A percentile compares a stretch with the other conserved stretches of the same genome.
Evolutionary conservation across 2,113 vertebrate genomes (phyloP).

Genomic region (Ictalurus punctatus): DNA sequence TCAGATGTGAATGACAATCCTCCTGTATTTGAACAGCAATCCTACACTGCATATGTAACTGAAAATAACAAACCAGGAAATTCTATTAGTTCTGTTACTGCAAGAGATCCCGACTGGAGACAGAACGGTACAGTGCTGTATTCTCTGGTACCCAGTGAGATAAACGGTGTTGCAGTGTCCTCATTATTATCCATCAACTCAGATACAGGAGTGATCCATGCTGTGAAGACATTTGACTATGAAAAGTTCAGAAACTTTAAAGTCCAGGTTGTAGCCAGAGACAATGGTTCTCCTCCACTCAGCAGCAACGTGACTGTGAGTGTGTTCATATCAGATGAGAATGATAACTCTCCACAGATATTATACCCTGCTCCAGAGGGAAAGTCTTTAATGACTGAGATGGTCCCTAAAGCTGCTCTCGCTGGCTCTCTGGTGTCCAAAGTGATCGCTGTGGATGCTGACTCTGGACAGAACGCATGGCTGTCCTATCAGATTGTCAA

Average conservation of each 20-base stretch:
- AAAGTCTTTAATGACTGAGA: conserved; percentile 69
- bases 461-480: conserved; percentile 67
- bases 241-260: conserved; percentile 69
- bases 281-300: conserved; percentile 73
- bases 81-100: conserved; percentile 49
- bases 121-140: conserved; percentile 58
- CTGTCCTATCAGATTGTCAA: conserved; percentile 56
- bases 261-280: conserved; percentile 66
- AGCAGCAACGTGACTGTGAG: conserved; percentile 70
- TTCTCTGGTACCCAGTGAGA: conserved; percentile 50
- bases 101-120: conserved; percentile 57
- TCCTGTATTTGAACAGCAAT: conserved; percentile 49
- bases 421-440: conserved; percentile 72
- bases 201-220: conserved; percentile 73
- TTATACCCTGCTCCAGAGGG: conserved; percentile 50
- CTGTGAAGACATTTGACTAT: conserved; percentile 75
- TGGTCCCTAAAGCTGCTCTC: conserved; percentile 65
- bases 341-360: conserved; percentile 70
- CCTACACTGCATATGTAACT: conserved; percentile 47
- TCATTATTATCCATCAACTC: conserved; percentile 51
- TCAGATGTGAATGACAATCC: conserved; percentile 51
- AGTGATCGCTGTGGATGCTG: conserved; percentile 68
- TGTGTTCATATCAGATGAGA: conserved; percentile 70
- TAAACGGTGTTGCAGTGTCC: conserved; percentile 43
- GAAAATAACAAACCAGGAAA: conserved; percentile 55